phyloP scores from a whole-genome alignment of 2,888 invertebrate genomes.

The Amphimallon solstitiale region DNA sequence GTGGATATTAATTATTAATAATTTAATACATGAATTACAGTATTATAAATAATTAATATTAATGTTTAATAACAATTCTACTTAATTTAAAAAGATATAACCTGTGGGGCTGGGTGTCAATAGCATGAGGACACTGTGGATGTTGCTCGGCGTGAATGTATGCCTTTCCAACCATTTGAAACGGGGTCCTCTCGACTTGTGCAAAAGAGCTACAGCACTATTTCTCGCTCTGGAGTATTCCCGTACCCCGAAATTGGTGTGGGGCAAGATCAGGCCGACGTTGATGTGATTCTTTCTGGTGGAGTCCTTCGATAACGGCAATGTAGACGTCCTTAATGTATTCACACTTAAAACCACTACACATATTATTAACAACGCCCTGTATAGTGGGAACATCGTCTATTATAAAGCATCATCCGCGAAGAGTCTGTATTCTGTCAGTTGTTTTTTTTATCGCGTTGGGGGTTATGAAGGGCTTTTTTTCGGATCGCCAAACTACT shows the following conservation, averaged over 20 bases:
- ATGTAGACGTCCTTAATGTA: conserved; percentile 42
- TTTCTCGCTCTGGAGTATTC: conserved; percentile 75
- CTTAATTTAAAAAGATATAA: conserved; percentile 58
- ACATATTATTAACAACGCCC: not conserved
- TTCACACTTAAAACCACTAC: conserved; percentile 21
- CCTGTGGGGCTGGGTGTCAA: conserved; percentile 81
- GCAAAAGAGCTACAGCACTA: conserved; percentile 69
- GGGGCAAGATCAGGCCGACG: conserved; percentile 71
- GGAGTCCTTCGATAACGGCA: conserved; percentile 25
- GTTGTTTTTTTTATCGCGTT: too few relatives aligned
- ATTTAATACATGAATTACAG: too few relatives aligned
- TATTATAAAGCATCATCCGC: conserved; percentile 3
- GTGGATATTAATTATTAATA: too few relatives aligned
- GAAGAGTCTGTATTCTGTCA: not conserved
- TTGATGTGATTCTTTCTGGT: conserved; percentile 58
- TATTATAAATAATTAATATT: not conserved
- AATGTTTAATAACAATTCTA: not conserved
- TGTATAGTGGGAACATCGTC: not conserved
- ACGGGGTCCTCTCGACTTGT: conserved; percentile 68
- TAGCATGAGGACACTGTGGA: conserved; percentile 74
- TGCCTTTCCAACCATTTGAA: conserved; percentile 73
- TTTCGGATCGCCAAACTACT: too few relatives aligned
- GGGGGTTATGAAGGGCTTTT: too few relatives aligned
- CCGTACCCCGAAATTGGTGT: conserved; percentile 72
- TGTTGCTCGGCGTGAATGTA: conserved; percentile 71